phyloP scores from a whole-genome alignment of 2,113 vertebrate species.

The Siphamia tubifer region DNA sequence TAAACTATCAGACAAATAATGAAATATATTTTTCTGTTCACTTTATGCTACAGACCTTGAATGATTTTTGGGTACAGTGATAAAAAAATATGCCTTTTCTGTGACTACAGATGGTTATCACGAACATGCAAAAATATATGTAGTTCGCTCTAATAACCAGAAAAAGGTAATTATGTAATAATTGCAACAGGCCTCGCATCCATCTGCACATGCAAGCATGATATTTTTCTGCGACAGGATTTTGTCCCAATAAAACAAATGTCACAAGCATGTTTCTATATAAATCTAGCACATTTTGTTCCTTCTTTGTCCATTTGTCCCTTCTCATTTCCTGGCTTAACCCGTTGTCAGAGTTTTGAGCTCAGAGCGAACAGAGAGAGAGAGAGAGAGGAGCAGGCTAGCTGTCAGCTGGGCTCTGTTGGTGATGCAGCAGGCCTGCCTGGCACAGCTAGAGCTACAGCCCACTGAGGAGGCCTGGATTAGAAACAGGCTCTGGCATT shows the following conservation, averaged over 20 bases:
- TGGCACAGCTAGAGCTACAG: conserved; percentile 66
- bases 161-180: too few species aligned
- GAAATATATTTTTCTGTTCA: too few species aligned
- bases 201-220: too few species aligned
- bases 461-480: conserved; percentile 73
- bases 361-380: conserved; percentile 44
- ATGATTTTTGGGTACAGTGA: too few species aligned
- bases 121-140: too few species aligned
- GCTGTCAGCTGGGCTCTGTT: conserved; percentile 70
- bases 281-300: conserved; percentile 1
- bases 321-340: conserved; percentile 25
- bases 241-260: neutral
- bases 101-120: too few species aligned
- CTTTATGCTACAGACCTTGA: too few species aligned
- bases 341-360: conserved; percentile 45
- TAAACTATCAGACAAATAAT: too few species aligned
- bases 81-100: too few species aligned
- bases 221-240: too few species aligned
- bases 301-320: neutral
- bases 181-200: too few species aligned
- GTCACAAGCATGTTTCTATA: neutral
- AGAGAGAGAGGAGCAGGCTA: conserved; percentile 56
- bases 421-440: conserved; percentile 62
- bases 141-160: too few species aligned
- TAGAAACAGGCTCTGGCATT: conserved; percentile 73